Conservation (phyloP, 2,113 vertebrate species). For the Mirza zaza region DNA sequence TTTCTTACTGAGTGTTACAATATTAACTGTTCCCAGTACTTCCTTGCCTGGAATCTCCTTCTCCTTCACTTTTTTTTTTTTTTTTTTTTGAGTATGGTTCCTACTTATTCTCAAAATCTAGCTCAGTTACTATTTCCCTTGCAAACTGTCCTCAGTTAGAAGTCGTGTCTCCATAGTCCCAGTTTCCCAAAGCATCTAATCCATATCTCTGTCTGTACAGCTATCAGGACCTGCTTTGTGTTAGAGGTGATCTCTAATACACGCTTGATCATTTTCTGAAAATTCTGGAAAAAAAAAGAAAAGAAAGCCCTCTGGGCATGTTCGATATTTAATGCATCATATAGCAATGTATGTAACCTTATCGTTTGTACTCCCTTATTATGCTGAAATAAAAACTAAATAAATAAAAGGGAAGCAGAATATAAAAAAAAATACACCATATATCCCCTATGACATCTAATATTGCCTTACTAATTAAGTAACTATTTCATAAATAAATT, state of each 20-base stretch:
- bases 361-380: no score
- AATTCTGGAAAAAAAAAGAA: neutral
- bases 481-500: neutral
- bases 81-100: neutral
- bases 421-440: neutral
- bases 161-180: neutral
- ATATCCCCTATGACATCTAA: neutral
- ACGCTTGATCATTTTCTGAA: neutral
- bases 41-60: neutral
- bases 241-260: neutral
- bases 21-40: neutral
- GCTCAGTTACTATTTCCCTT: neutral
- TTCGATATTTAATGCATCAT: neutral
- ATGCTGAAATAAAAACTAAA: no score
- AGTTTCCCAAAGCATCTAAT: neutral
- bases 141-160: neutral
- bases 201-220: neutral
- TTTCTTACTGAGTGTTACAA: neutral
- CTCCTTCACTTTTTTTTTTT: neutral
- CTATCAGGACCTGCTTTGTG: neutral
- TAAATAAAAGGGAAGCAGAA: no score
- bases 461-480: constrained; percentile 13
- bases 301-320: neutral
- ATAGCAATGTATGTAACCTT: no score
- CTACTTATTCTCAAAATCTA: neutral